These are phyloP conservation scores for Lacanobia wlatinum DNA, from an alignment of 2,888 invertebrate genomes.

Conservation along the genomic window DNA sequence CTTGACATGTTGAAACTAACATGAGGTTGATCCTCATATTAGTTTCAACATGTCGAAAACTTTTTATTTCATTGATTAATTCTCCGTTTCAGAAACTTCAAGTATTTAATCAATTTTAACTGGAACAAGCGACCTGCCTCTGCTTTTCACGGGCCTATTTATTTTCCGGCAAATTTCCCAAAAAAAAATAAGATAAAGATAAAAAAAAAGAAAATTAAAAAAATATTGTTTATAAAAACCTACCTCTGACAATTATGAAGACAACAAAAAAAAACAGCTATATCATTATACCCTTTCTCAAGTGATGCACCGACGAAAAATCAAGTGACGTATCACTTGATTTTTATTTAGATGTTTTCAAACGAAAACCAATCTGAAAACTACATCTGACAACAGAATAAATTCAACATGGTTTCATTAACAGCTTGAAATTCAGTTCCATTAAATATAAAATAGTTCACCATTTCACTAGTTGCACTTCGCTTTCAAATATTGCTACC, in stretches of 20 bases:
- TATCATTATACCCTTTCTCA: too few species aligned
- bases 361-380: not conserved
- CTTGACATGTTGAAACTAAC: too few species aligned
- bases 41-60: not conserved
- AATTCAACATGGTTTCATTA: not conserved
- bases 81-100: not conserved
- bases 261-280: too few species aligned
- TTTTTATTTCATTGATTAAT: not conserved
- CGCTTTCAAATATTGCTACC: not conserved
- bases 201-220: too few species aligned
- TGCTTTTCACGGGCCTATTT: too few species aligned
- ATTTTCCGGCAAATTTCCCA: too few species aligned
- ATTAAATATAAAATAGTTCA: conserved; percentile 14
- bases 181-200: too few species aligned
- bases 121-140: not conserved
- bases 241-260: too few species aligned
- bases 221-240: too few species aligned
- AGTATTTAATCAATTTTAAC: not conserved
- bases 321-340: too few species aligned
- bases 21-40: not conserved
- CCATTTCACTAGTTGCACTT: not conserved
- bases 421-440: not conserved
- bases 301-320: too few species aligned
- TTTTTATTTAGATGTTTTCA: not conserved
- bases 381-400: not conserved